phyloP scores from a whole-genome alignment of 2,888 invertebrate genomes.

The Timandra comae region DNA sequence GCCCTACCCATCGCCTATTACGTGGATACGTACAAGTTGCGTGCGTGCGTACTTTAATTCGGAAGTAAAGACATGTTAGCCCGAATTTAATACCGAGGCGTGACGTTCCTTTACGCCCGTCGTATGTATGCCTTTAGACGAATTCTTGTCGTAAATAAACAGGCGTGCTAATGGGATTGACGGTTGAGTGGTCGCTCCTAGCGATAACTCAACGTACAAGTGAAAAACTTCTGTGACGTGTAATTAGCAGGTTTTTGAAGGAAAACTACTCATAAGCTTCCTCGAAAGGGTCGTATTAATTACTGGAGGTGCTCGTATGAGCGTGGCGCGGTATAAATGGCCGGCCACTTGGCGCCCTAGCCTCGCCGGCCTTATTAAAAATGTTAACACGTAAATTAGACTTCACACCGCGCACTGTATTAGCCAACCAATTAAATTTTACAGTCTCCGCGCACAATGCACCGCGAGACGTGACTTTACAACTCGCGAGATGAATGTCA shows the following conservation, averaged over 20 bases:
- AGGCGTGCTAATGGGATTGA: slow-evolving; percentile 40
- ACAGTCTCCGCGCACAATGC: slow-evolving; percentile 54
- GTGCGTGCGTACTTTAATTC: slow-evolving; percentile 68
- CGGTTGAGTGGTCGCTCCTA: slow-evolving; percentile 32
- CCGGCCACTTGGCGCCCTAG: slow-evolving; percentile 73
- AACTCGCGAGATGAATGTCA: slow-evolving; percentile 39
- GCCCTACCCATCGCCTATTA: slow-evolving; percentile 63
- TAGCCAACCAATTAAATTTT: slow-evolving; percentile 74
- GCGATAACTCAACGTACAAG: slow-evolving; percentile 19
- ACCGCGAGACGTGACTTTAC: slow-evolving; percentile 41
- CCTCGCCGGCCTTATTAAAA: slow-evolving; percentile 72
- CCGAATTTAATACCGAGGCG: slow-evolving; percentile 59
- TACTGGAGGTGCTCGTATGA: slow-evolving; percentile 67
- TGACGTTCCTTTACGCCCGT: slow-evolving; percentile 48
- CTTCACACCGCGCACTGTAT: slow-evolving; percentile 55
- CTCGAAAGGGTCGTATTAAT: slow-evolving; percentile 72
- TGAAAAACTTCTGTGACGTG: slow-evolving; percentile 50
- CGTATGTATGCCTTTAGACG: slow-evolving; percentile 32
- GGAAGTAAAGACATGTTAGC: slow-evolving; percentile 64
- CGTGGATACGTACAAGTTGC: slow-evolving; percentile 43
- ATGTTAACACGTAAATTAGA: slow-evolving; percentile 76
- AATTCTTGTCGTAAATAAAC: slow-evolving; percentile 49
- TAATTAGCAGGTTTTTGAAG: slow-evolving; percentile 71
- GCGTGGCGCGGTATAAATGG: slow-evolving; percentile 62
- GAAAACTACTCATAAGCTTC: slow-evolving; percentile 75